Evolutionary conservation across 2,113 vertebrate genomes (phyloP), one percentile per base, ranked within the genome.

Genomic region (Embiotoca jacksoni): DNA sequence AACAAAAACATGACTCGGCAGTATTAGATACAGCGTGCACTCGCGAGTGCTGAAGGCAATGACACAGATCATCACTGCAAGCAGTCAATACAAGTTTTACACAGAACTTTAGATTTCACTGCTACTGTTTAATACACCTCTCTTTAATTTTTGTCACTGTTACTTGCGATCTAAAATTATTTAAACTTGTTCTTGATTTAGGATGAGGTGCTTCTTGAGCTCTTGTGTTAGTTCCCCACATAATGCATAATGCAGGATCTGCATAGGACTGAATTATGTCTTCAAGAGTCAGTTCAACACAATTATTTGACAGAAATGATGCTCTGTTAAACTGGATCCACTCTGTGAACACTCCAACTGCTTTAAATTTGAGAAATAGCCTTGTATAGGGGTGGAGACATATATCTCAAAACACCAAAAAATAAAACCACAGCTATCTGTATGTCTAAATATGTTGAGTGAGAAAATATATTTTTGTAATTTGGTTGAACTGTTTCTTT

Each of bases 401-500:
- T 10, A 62, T 8, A 44, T 14, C 39, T 46, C 23, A 10, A 58
- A 57, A 53, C 7, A 2, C 4, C 31, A 8, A 39, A 41, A 31
- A 1, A 7, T 7, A 13, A 55, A 61, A 16, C 13, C 36, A 35
- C 47, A 37, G 52, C 10, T 13, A 14, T 63, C 23, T 37, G 2
- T 5, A 31, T 31, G 36, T 23, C 4, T 31, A 44, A 30, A 37
- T 31, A 2, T 11, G 7, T 31, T 54, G 1, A 7, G 31, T 15
- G 16, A 64, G 6, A 35, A 13, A 32, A 37, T n/a, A 14, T 4
- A 10, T 37, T 37, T 37, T 37, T 37, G 46, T 52, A 52, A 16
- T 52, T 52, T 52, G 16, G 49, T 52, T 52, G 49, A 71, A 60
- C 31, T 52, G n/a, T 53, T 13, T 31, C 61, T 55, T 59, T 62